phyloP scores from a whole-genome alignment of 23 tunicate genomes.

The Halocynthia aurantium region DNA sequence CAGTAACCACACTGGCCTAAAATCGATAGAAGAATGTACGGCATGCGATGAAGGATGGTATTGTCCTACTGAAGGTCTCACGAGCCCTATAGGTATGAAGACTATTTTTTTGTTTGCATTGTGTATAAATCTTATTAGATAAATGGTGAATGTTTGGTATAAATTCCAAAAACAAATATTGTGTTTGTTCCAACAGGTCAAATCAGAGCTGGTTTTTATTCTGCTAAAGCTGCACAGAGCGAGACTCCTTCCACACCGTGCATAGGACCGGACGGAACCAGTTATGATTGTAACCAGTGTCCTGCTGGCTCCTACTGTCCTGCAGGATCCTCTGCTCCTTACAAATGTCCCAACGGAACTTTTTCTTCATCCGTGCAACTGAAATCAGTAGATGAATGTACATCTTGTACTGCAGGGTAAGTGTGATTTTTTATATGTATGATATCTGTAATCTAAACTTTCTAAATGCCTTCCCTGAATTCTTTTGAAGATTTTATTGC shows the following conservation, averaged over 20 bases:
- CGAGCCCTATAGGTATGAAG: constrained; percentile 45
- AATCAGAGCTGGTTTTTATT: constrained; percentile 41
- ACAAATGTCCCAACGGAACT: constrained; percentile 67
- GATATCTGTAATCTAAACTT: background rate
- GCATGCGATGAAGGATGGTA: constrained; percentile 68
- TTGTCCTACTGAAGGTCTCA: constrained; percentile 40
- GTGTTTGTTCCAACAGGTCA: constrained; percentile 11
- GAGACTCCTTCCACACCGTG: constrained; percentile 16
- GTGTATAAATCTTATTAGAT: background rate
- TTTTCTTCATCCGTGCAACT: constrained; percentile 7
- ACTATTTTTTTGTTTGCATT: background rate
- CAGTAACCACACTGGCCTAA: constrained; percentile 60
- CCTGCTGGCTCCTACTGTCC: constrained; percentile 63
- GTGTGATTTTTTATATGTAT: background rate
- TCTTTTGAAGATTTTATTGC: constrained; percentile 31
- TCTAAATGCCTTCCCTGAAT: background rate
- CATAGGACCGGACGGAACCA: background rate
- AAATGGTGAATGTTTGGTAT: too few relatives aligned
- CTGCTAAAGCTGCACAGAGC: constrained; percentile 46
- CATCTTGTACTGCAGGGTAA: constrained; percentile 50
- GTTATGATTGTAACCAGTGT: constrained; percentile 69
- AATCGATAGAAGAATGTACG: constrained; percentile 33
- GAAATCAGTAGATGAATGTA: constrained; percentile 29
- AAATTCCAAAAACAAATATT: too few relatives aligned
- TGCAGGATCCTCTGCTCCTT: constrained; percentile 30